Base-by-base conservation (phyloP, 2,888 invertebrate species). In the Napeogenes inachia region DNA sequence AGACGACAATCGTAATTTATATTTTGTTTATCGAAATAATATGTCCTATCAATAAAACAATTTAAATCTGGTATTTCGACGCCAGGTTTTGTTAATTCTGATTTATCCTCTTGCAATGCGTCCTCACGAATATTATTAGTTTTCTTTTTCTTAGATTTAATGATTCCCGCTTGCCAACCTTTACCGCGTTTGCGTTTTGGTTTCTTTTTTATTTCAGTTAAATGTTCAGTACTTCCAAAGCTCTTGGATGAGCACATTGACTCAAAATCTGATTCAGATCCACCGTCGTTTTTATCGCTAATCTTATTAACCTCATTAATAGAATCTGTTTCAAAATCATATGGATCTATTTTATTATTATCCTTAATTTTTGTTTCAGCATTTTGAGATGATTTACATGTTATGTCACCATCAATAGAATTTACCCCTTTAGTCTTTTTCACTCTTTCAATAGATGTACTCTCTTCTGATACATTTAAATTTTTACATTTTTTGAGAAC, bases 1-100 rank as follows among this genome's bases (percentile, higher is more conserved):
- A 94, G 76, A 64, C 93, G 91, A 73, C 95, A 95, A 12, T 85
- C 78, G 69, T 92, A 92, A 42, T 74, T 78, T 2, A 71, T 74
- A 13, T 81, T 74, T 54, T 80, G 79, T 68, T 83, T 82, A 53
- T 74, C 71, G 70, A 89, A 89, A 67, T 88, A 91, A 70, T 92
- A 91, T 5, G 74, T 73, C 70, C 80, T 85, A 68, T 92, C 90
- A 10, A 81, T 85, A 60, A 84, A 90, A 68, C 83, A 85, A 62
- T 78, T 73, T 30, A 66, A 58, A 70, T 86, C 84, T 6, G 81
- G 77, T 66, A 77, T 72, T 47, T 68, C 70, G 5, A 70, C 5
- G 45, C 56, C 65, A 12, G 50, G 35, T 12, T 30, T 65, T 38
- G 55, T 55, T 13, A 32, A 5, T 47, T 50, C 57, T 32, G 42